These are phyloP conservation scores for Chiloscyllium punctatum DNA, from an alignment of 2,797 vertebrate species.

Conservation along the genomic window DNA sequence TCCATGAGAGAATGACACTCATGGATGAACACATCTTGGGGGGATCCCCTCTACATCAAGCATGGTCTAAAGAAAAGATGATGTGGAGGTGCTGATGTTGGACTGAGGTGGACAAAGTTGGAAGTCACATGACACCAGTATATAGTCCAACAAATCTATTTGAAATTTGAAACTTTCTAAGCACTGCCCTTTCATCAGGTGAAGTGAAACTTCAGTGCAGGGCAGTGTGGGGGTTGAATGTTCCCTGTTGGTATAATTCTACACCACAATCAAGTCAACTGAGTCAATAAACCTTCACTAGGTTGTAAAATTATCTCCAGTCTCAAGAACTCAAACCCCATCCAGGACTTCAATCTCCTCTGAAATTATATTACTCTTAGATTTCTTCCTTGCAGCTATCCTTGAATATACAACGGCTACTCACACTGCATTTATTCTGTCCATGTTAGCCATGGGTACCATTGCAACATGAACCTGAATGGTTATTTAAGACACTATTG, in stretches of 20 bases:
- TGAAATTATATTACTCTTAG: background rate
- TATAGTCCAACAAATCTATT: too few relatives aligned
- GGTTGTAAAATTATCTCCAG: background rate
- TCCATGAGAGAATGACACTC: too few relatives aligned
- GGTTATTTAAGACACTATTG: background rate
- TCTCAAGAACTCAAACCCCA: background rate
- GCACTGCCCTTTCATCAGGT: too few relatives aligned
- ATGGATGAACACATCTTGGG: too few relatives aligned
- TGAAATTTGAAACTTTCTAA: too few relatives aligned
- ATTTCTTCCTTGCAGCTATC: background rate
- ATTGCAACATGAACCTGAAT: background rate
- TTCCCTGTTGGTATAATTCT: background rate
- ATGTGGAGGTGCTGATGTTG: too few relatives aligned
- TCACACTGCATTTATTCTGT: background rate
- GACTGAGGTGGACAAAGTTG: too few relatives aligned
- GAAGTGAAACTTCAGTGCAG: too few relatives aligned
- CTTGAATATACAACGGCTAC: background rate
- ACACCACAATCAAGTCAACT: background rate
- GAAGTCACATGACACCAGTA: too few relatives aligned
- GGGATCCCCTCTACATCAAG: background rate
- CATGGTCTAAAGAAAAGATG: background rate
- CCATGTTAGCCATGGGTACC: background rate
- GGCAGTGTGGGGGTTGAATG: background rate
- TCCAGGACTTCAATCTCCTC: background rate
- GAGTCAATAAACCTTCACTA: background rate